These are phyloP conservation scores for Saccostrea echinata DNA, from an alignment of 1,140 invertebrate genomes.

Conservation along the genomic window DNA sequence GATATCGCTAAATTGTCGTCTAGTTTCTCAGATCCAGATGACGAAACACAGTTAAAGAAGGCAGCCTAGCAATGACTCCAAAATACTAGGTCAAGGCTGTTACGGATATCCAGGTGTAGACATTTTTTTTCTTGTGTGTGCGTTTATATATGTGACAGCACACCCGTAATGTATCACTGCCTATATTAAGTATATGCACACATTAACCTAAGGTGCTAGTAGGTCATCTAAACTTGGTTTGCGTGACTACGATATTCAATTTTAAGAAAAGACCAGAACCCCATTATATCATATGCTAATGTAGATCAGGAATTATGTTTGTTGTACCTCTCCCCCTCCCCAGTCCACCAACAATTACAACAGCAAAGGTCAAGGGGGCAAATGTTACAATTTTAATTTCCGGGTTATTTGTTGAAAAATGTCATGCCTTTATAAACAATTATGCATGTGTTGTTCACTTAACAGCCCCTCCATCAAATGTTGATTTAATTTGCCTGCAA, in stretches of 20 bases:
- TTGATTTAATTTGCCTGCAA: background rate
- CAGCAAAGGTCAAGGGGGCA: background rate
- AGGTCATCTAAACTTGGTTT: background rate
- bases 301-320: conserved; percentile 26
- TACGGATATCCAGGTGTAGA: background rate
- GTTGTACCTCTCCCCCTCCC: background rate
- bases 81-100: background rate
- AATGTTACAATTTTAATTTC: conserved; percentile 7
- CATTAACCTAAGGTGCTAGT: background rate
- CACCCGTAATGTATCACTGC: background rate
- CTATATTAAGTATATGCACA: conserved; percentile 32
- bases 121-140: conserved; percentile 10
- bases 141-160: background rate
- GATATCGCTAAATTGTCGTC: no score
- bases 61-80: background rate
- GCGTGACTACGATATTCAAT: conserved; percentile 30
- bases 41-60: background rate
- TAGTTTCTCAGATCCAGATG: no score
- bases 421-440: background rate
- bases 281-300: background rate
- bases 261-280: background rate
- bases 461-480: background rate
- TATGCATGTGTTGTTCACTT: conserved; percentile 1
- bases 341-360: background rate
- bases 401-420: background rate